Evolutionary conservation across 2,797 vertebrate species (phyloP).

Genomic region (Scyliorhinus canicula): DNA sequence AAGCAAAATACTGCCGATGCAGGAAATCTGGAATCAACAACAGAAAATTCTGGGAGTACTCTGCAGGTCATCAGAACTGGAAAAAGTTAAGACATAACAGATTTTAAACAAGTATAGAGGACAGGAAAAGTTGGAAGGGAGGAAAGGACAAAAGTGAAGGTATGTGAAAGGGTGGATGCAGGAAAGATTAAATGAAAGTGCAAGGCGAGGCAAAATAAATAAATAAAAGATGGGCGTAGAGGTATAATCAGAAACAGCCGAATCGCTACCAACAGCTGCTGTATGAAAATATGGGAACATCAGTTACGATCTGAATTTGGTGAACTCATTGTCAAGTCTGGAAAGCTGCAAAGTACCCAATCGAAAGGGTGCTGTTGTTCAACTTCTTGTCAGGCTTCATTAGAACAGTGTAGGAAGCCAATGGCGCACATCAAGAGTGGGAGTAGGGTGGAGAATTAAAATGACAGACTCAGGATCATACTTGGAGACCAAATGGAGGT

Average conservation of each 20-base stretch:
- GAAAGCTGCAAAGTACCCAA: neutral
- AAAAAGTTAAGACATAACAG: too few species aligned
- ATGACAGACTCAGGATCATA: too few species aligned
- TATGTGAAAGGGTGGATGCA: too few species aligned
- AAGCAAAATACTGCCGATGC: neutral
- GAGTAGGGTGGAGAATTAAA: too few species aligned
- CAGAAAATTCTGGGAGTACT: too few species aligned
- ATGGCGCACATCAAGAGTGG: neutral
- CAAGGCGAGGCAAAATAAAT: neutral
- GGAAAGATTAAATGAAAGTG: neutral
- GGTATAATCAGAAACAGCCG: neutral
- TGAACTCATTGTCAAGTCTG: too few species aligned
- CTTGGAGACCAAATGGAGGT: neutral
- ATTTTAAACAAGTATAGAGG: too few species aligned
- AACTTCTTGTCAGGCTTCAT: neutral
- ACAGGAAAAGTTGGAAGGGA: too few species aligned
- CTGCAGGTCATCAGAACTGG: too few species aligned
- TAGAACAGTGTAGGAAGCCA: neutral
- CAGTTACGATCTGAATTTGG: neutral
- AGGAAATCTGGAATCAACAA: too few species aligned
- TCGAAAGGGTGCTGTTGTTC: neutral
- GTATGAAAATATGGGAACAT: neutral
- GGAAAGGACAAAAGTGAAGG: too few species aligned
- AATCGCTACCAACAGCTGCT: neutral
- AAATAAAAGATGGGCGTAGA: neutral